Evolutionary conservation across 2,113 vertebrate genomes (phyloP).

Genomic region (Proteles cristata): DNA sequence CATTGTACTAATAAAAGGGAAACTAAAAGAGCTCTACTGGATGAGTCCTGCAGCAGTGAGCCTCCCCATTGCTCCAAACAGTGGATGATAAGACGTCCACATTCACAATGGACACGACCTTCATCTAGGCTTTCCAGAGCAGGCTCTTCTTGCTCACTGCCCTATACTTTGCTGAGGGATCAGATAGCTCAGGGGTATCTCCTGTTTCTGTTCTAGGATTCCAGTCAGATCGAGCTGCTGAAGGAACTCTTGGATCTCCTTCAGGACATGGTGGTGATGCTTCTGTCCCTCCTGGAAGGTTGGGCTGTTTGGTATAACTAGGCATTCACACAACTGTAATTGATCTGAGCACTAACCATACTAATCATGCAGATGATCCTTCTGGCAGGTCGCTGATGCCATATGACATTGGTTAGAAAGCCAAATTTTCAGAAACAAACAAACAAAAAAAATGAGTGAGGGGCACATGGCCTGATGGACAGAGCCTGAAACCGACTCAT

Average conservation of each 20-base stretch:
- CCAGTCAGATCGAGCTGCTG: conserved; percentile 97
- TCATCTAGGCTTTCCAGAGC: conserved; percentile 63
- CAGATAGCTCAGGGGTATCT: conserved; percentile 81
- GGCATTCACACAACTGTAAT: conserved; percentile 76
- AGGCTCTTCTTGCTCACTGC: conserved; percentile 73
- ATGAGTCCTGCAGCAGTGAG: neutral
- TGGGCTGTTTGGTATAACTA: conserved; percentile 82
- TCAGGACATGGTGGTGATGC: conserved; percentile 99
- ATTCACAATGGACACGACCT: neutral
- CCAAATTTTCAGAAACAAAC: conserved; percentile 67
- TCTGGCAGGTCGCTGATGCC: conserved; percentile 50
- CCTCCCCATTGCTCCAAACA: neutral
- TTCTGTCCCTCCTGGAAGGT: conserved; percentile 99
- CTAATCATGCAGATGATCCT: conserved; percentile 58
- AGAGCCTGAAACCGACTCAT: conserved; percentile 72
- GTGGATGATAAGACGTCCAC: neutral
- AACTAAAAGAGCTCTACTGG: neutral
- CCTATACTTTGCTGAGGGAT: conserved; percentile 64
- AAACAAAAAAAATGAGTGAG: conserved; percentile 63
- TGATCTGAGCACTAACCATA: conserved; percentile 67
- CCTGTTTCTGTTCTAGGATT: conserved; percentile 90
- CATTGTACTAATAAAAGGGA: neutral
- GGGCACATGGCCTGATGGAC: conserved; percentile 71
- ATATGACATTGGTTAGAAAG: conserved; percentile 57
- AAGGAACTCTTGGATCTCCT: conserved; percentile 98